Base-by-base conservation (phyloP, 2,113 vertebrate genomes). In the Trochalopteron elliotii region DNA sequence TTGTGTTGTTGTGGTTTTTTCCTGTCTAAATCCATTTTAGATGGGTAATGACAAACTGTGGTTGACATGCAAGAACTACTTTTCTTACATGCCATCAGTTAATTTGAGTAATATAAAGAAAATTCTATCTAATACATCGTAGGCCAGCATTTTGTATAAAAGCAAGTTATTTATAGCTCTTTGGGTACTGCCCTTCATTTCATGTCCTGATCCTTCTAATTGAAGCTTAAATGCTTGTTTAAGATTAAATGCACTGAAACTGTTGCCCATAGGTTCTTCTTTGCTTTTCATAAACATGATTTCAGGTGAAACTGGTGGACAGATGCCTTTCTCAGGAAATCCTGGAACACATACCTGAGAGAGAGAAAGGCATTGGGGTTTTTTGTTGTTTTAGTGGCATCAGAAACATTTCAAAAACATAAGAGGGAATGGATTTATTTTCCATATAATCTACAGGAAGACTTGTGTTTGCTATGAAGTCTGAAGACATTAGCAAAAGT, bases 1-100 rank as follows among this genome's bases (percentile, higher is more conserved):
- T 91, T 95, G 55, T 94, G 69, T 1, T 76, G 84, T 91, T 94
- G 49, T 94, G 64, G 1, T 76, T 94, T 94, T 93, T 87, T 4
- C 52, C 15, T 82, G 76, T 89, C 81, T 92, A 53, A 96, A 94
- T 96, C 59, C 53, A 87, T 89, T 93, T 94, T 87, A 83, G 80
- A 69, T 82, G 65, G 61, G 11, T 85, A 96, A 85, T 89, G 91
- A 92, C 87, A 93, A 87, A 93, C 57, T 87, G 65, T 56, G 80
- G 83, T 84, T 94, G 71, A 89, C 60, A 35, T 84, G 64, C 50
- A 91, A 79, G 77, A 87, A 39, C 53, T 92, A n/a, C 31, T 95
- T 93, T 86, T 79, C 67, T 79, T 89, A 35, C 30, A 33, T 80
- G 52, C n/a, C 28, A 50, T 69, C 86, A 59, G 71, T 89, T 96